phyloP scores from a whole-genome alignment of 1,140 invertebrate species.

The Apis mellifera region DNA sequence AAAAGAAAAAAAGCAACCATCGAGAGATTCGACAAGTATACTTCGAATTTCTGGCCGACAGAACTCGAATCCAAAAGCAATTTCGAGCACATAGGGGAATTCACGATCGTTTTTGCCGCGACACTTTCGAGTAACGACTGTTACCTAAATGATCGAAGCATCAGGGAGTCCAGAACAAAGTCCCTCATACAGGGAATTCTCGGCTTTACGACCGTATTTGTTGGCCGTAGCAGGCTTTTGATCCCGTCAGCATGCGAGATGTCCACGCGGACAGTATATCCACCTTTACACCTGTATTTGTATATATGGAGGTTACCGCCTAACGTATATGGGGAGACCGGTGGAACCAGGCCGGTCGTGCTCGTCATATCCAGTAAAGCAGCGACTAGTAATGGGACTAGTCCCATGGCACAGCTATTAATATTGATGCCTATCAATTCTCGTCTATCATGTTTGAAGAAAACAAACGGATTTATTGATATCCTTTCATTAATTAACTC shows the following conservation, averaged over 20 bases:
- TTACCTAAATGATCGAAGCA: background rate
- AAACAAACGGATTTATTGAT: constrained; percentile 22
- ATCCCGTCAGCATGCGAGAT: constrained; percentile 75
- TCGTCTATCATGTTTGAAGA: background rate
- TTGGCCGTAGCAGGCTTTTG: constrained; percentile 71
- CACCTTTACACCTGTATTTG: constrained; percentile 72
- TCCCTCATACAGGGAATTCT: constrained; percentile 50
- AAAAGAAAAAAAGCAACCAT: no score
- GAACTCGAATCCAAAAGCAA: background rate
- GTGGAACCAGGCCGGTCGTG: constrained; percentile 54
- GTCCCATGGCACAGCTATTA: constrained; percentile 29
- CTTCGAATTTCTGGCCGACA: no score
- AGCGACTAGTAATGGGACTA: constrained; percentile 44
- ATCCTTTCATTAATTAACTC: background rate
- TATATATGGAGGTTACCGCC: constrained; percentile 63
- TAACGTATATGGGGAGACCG: constrained; percentile 67
- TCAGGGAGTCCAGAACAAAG: constrained; percentile 1
- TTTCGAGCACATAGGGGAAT: background rate
- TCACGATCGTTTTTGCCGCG: background rate
- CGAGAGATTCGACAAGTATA: no score
- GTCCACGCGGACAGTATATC: constrained; percentile 59
- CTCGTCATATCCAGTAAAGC: constrained; percentile 63
- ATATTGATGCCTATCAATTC: constrained; percentile 32
- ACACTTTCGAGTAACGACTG: constrained; percentile 2
- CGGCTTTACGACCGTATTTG: constrained; percentile 66